Evolutionary conservation across 2,113 vertebrate species (phyloP), one percentile per base, ranked within the genome.

Genomic region (Neopipo cinnamomea): DNA sequence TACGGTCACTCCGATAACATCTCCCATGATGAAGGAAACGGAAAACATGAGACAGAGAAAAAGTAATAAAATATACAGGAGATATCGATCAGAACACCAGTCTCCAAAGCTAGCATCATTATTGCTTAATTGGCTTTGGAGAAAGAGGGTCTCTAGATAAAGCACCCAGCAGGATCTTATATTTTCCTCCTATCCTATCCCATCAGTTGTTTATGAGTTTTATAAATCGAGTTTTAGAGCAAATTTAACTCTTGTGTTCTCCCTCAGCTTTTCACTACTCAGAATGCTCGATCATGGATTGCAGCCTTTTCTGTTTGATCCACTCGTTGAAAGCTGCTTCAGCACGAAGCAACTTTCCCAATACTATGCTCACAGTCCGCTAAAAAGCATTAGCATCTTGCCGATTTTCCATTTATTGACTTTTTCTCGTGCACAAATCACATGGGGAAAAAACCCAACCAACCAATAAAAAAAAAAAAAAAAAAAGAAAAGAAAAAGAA

Each of bases 11-110:
- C 56, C 61, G 95, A 90, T 90, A 94, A 46, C 70, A 95, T 89
- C 79, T 79, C 49, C 58, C 71, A 67, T 42, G 92, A 91, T 85
- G 86, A 97, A 96, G 97, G 75, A 93, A 95, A 94, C 25, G 59
- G 90, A 93, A 87, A 94, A 88, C 79, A 58, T 2, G 53, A 93
- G 77, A 28, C 61, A 88, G 61, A 84, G 91, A 83, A 95, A 86
- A 92, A 94, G 81, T 83, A 62, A 20, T 97, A 97, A 97, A 96
- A 95, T 79, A 50, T 63, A 62, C 37, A 11, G 82, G 42, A 89
- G 92, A 97, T 92, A 85, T 41, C 65, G 80, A 94, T 93, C 84
- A 93, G 95, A 86, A 49, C 77, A 80, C 72, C 61, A 27, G 33
- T 58, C 39, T 74, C 84, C 72, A 63, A 61, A 91, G 85, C 86